These are phyloP conservation scores for Drosophila erecta DNA, from an alignment of 1,140 invertebrate genomes.

Conservation along the genomic window DNA sequence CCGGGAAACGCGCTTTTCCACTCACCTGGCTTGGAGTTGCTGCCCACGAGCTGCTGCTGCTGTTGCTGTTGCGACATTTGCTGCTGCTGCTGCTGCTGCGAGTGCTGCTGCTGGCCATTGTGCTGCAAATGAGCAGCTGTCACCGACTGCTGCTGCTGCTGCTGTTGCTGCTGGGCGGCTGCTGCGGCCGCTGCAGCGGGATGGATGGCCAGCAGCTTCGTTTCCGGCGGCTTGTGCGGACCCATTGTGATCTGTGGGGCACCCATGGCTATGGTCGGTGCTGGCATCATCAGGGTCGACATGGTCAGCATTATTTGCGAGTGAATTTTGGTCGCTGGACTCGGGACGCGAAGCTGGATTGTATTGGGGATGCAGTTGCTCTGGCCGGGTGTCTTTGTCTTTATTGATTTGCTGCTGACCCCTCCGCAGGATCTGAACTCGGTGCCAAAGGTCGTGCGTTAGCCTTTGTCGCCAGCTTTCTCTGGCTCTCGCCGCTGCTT, in stretches of 20 bases:
- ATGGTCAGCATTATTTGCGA: constrained; percentile 84
- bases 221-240: constrained; percentile 84
- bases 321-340: constrained; percentile 72
- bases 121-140: constrained; percentile 74
- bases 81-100: constrained; percentile 64
- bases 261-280: constrained; percentile 83
- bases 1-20: constrained; percentile 26
- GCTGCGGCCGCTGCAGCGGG: constrained; percentile 78
- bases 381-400: constrained; percentile 12
- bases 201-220: constrained; percentile 83
- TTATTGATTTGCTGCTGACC: constrained; percentile 72
- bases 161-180: constrained; percentile 70
- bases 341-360: constrained; percentile 5
- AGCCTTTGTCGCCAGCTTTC: constrained; percentile 69
- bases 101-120: constrained; percentile 78
- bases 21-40: constrained; percentile 80
- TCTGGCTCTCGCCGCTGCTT: constrained; percentile 58
- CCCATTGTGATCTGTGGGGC: constrained; percentile 84
- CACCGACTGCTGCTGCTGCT: constrained; percentile 69
- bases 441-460: constrained; percentile 79
- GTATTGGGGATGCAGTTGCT: constrained; percentile 1
- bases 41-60: constrained; percentile 64
- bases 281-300: constrained; percentile 85
- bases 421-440: constrained; percentile 66
- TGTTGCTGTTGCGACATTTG: constrained; percentile 54